Base-by-base conservation (phyloP, 2,888 invertebrate species). In the Euzetes globulus region DNA sequence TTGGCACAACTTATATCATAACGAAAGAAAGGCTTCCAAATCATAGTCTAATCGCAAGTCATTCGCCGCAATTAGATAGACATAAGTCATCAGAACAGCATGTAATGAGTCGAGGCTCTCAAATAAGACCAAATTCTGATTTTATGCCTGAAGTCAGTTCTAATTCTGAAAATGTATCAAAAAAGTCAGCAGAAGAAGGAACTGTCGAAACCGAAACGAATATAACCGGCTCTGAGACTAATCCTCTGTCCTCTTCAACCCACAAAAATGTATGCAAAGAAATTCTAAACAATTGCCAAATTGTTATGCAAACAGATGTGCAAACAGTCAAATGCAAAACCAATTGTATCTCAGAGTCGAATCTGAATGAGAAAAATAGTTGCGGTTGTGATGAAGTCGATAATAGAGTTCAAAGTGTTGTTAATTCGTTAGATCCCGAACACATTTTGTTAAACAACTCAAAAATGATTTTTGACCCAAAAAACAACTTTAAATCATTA, bases 381-480 rank as follows among this genome's bases (percentile, higher is more conserved):
- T 9, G 27, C 29, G 63, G 37, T 68, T 68, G 41, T 22, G 68
- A 68, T 68, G 65, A 37, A 65, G 29, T 33, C 37, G 65, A 68
- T 68, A 68, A 68, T 22, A 25, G 11, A 55, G 55, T 55, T 55
- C 55, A 55, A 55, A 55, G 63, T n/a, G 5, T 29, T 63, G 25
- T 27, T 63, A 27, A 63, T 4, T 33, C 63, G 2, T 63, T 63
- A 63, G 17, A 63, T 63, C 1, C 33, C 6, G 37, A 68, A 45
- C 3, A 68, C 15, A 45, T n/a, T 25, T 37, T 19, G 11, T 15
- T 37, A 17, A 19, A 19, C 1, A 22, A 68, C 22, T 37, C 45
- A 9, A 68, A 68, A 41, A 68, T 25, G 5, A 68, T 45, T 68
- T 22, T 68, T 68, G 68, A 68, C 68, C 68, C 68, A 68, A 68